Evolutionary conservation across 2,797 vertebrate genomes (phyloP).

Genomic region (Melanotaenia parkinsoni): DNA sequence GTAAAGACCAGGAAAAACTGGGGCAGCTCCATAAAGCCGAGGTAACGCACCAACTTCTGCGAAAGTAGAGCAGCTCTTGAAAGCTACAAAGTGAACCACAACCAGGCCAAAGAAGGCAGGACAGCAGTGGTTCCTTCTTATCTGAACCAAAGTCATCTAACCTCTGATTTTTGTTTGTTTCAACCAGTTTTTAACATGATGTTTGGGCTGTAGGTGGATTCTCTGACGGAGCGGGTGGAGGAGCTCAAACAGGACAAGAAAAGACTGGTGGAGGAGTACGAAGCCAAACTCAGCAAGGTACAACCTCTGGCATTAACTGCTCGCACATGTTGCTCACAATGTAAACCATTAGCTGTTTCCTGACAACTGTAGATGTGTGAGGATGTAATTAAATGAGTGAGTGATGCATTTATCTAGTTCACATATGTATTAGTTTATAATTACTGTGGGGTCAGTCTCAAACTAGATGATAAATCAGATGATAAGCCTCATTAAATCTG

Average conservation of each 20-base stretch:
- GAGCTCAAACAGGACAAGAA: conserved; percentile 92
- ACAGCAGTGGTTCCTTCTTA: conserved; percentile 17
- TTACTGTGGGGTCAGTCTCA: not conserved
- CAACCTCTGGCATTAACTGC: not conserved
- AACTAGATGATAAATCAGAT: not conserved
- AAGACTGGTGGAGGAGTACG: conserved; percentile 94
- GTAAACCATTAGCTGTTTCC: not conserved
- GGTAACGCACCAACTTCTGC: conserved; percentile 54
- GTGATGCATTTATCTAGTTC: not conserved
- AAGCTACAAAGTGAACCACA: conserved; percentile 23
- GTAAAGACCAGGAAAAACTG: conserved; percentile 92
- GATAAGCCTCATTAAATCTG: not conserved
- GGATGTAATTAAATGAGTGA: not conserved
- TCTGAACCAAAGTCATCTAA: too few relatives aligned
- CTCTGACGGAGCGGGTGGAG: conserved; percentile 88
- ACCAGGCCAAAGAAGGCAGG: conserved; percentile 20
- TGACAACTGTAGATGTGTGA: not conserved
- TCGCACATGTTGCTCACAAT: not conserved
- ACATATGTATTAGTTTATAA: not conserved
- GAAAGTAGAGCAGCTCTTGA: conserved; percentile 34
- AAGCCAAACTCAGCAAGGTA: conserved; percentile 93
- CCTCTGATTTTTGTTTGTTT: too few relatives aligned
- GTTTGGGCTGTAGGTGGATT: conserved; percentile 82
- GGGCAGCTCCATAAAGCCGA: conserved; percentile 88
- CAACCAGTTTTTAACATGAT: too few relatives aligned